Evolutionary conservation across 37 sponge, comb jelly and placozoan genomes (phyloP).

Genomic region (Halisarca cf. caerulea): DNA sequence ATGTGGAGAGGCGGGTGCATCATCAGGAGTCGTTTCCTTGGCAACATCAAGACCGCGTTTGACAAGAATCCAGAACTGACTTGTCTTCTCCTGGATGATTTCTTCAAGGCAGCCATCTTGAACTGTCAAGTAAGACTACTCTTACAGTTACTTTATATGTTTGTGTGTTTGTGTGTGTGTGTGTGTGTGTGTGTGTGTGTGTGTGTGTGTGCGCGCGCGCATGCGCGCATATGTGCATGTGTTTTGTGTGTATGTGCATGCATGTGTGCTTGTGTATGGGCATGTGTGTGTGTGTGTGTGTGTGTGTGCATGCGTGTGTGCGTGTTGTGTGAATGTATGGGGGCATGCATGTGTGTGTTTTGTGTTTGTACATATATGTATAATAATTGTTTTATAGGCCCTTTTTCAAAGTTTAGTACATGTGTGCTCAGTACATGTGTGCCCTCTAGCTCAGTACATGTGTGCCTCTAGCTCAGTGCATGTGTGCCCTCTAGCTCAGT

Average conservation of each 20-base stretch:
- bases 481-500: no score
- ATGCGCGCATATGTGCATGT: no score
- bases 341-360: no score
- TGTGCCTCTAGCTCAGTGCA: no score
- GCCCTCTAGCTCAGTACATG: no score
- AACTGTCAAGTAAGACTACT: conserved; percentile 50
- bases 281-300: conserved; percentile 1
- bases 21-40: conserved; percentile 92
- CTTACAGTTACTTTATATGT: background rate
- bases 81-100: conserved; percentile 91
- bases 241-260: no score
- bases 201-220: conserved; percentile 30
- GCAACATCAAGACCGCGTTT: conserved; percentile 97
- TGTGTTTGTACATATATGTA: no score
- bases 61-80: conserved; percentile 85
- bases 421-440: no score
- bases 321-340: no score
- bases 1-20: conserved; percentile 99
- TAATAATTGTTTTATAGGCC: no score
- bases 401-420: no score
- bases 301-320: background rate
- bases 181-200: conserved; percentile 22
- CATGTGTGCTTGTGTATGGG: no score
- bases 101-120: conserved; percentile 85
- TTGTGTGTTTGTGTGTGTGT: background rate